Base-by-base conservation (phyloP, 2,888 invertebrate species). In the Andricus quercusramuli region DNA sequence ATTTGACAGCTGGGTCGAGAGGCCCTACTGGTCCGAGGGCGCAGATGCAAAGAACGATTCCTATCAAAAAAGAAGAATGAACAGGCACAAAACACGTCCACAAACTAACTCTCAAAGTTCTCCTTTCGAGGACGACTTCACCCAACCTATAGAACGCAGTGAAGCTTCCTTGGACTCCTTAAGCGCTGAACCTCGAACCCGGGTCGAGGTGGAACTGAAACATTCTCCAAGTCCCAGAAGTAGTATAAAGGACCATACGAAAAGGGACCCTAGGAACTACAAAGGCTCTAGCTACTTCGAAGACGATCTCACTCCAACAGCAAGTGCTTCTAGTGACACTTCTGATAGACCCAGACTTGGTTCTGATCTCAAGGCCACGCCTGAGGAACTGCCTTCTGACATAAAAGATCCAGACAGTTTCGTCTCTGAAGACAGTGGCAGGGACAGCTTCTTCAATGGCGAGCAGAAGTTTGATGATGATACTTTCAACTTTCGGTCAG, bases 41-140 rank as follows among this genome's bases (percentile, higher is more conserved):
- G 88, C 90, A 0, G 92, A 92, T 15, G 80, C 86, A 0, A 92
- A 92, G 83, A 90, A 85, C 77, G 92, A 92, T 64, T 90, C 87
- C 44, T 86, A 92, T n/a, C 92, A 92, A 81, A 88, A 91, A 4
- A 89, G 91, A 70, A 87, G 91, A 83, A 89, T 92, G 83, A 90
- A 89, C 29, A 90, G 91, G 85, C 92, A 92, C 82, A 90, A 92
- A 83, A 77, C 86, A 1, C 85, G 88, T 11, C 83, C 89, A 0
- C 88, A 88, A 44, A 83, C 87, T 0, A 88, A 89, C 20, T 89
- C 89, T 66, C 94, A 94, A 78, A 91, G 93, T 37, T 94, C 95
- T 67, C 95, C 95, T 0, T 95, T 95, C 88, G 95, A 95, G 81
- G 94, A 95, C 83, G 95, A 95, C 83, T 95, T 94, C 86, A 93